Base-by-base conservation (phyloP, 2,113 vertebrate species). In the Rhinichthys klamathensis region DNA sequence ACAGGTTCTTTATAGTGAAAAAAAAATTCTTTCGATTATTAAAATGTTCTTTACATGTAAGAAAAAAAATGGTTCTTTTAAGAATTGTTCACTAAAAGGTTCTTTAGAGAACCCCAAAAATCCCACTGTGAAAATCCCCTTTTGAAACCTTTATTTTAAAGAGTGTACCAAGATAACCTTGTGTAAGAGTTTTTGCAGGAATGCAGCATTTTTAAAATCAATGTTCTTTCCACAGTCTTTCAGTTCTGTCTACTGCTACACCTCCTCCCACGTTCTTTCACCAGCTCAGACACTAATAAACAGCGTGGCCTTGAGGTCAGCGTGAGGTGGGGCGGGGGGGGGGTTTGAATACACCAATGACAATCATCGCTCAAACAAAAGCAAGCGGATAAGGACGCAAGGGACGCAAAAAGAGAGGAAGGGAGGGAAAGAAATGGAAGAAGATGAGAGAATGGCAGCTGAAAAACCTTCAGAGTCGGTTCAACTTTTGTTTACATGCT, bases 291-390 rank as follows among this genome's bases (percentile, higher is more conserved):
- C 80, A 63, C 89, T 91, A 91, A 92, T 90, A 93, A 94, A 93
- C 90, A 91, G 86, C 58, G 41, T 51, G 87, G 90, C 92, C 93
- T 92, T 90, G 91, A 90, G 90, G 89, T 89, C 85, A 72, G 82
- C 85, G 25, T 8, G 58, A 30, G 72, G 76, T 41, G 78, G 83
- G 81, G 46, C 18, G 69, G 83, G 69, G 51, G 16, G 15, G 73
- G 60, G 18, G 76, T 91, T 87, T 88, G 82, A 92, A 94, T 92
- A 88, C 87, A 89, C 87, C 89, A 91, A 91, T 91, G 87, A 86
- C 87, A 87, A 85, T 89, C 67, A 63, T 89, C 88, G 69, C 86
- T 92, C 89, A 90, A 89, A 94, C 91, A 93, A 93, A 93, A 92
- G 91, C 73, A 49, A 89, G 70, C 38, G 76, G 83, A 90, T 88